A percentile compares a stretch with the other conserved stretches of the same genome.
These are phyloP conservation scores for Bombus consobrinus DNA, from an alignment of 1,140 invertebrate species.

Conservation along the genomic window DNA sequence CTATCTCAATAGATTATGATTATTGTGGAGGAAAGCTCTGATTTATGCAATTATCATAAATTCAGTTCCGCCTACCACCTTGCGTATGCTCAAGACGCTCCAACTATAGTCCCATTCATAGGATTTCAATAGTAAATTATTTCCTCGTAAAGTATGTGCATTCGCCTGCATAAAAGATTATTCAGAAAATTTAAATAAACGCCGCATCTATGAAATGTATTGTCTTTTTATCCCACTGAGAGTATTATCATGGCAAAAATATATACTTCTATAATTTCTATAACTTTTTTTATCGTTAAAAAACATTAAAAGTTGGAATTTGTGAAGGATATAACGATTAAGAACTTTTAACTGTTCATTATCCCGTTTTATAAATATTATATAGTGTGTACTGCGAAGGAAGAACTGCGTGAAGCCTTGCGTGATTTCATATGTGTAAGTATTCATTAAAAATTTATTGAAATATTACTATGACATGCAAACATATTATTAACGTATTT, in stretches of 20 bases:
- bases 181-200: slow-evolving; percentile 28
- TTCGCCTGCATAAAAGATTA: slow-evolving; percentile 49
- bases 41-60: slow-evolving; percentile 83
- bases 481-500: background rate
- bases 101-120: slow-evolving; percentile 75
- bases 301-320: background rate
- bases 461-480: background rate
- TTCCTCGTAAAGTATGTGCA: slow-evolving; percentile 66
- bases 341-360: background rate
- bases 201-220: background rate
- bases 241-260: background rate
- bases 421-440: background rate
- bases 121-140: slow-evolving; percentile 82
- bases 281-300: background rate
- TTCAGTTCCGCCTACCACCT: slow-evolving; percentile 77
- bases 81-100: slow-evolving; percentile 80
- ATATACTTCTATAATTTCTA: background rate
- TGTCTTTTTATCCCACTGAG: background rate
- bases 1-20: slow-evolving; percentile 83
- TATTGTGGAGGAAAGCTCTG: slow-evolving; percentile 83
- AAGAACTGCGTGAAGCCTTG: background rate
- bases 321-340: background rate
- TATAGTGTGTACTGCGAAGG: rapidly evolving
- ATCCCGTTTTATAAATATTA: background rate
- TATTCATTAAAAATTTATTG: background rate